A percentile compares a stretch with the other conserved stretches of the same genome.
Conservation (phyloP, 2,113 vertebrate species). For the Neolamprologus variostigma region DNA sequence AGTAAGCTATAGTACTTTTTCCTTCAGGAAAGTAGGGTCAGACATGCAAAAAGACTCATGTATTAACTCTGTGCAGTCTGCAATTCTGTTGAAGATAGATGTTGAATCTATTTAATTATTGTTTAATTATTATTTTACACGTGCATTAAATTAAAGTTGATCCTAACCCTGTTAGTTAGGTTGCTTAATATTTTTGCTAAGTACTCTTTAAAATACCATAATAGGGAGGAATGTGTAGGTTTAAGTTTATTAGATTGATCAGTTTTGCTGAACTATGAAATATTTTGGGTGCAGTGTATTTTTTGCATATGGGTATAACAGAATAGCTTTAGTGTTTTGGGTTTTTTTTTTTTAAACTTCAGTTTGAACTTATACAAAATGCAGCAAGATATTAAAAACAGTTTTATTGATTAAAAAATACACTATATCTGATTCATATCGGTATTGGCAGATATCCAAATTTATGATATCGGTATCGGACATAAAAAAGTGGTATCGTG, state of each 20-base stretch:
- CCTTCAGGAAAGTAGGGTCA: background rate
- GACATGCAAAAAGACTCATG: too few relatives aligned
- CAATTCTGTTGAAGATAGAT: background rate
- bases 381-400: background rate
- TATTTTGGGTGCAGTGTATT: background rate
- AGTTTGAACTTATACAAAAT: background rate
- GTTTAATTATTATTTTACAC: background rate
- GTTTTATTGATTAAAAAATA: background rate
- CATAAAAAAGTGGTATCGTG: background rate
- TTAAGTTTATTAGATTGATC: background rate
- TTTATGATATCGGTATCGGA: background rate
- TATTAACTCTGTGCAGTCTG: background rate
- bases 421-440: background rate
- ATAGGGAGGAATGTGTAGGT: background rate
- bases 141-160: background rate
- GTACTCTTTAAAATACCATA: background rate
- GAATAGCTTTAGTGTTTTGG: background rate
- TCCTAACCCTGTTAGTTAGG: background rate
- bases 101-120: background rate
- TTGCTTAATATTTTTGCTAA: background rate
- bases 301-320: background rate
- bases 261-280: background rate
- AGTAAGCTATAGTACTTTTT: background rate
- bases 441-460: background rate
- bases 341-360: background rate